Evolutionary conservation across 37 sponge, comb jelly and placozoan species (phyloP).

Genomic region (Beroe forskalii): DNA sequence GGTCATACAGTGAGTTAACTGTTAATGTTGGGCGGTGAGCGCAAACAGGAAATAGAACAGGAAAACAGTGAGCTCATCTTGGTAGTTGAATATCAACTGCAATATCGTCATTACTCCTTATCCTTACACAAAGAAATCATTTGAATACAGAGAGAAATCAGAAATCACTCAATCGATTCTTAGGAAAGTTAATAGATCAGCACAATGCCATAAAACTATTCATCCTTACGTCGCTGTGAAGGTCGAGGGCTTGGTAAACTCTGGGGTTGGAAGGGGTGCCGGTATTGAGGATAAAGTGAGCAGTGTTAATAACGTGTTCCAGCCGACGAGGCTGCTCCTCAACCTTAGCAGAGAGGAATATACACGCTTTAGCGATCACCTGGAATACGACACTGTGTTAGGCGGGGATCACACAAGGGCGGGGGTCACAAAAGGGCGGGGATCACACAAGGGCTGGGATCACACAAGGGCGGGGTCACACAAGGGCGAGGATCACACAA

Average conservation of each 20-base stretch:
- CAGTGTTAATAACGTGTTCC: constrained; percentile 79
- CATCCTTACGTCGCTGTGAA: constrained; percentile 70
- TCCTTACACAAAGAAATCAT: neutral
- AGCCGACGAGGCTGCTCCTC: constrained; percentile 94
- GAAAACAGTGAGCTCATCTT: too few species aligned
- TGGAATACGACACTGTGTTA: constrained; percentile 59
- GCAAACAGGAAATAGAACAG: neutral
- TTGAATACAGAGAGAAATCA: too few species aligned
- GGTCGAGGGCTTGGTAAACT: constrained; percentile 59
- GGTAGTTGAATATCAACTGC: too few species aligned
- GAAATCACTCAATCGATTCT: too few species aligned
- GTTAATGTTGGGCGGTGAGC: too few species aligned
- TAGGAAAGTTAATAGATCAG: too few species aligned
- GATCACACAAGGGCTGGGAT: neutral
- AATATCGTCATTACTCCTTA: neutral
- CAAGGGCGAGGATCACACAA: too few species aligned
- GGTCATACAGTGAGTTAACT: too few species aligned
- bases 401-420: too few species aligned
- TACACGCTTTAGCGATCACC: constrained; percentile 79
- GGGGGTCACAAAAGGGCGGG: too few species aligned
- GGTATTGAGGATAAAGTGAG: constrained; percentile 70
- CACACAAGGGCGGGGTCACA: neutral
- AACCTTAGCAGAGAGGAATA: constrained; percentile 92
- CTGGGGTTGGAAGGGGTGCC: constrained; percentile 60
- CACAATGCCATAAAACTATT: too few species aligned